A percentile compares a stretch with the other conserved stretches of the same genome.
Conservation (phyloP, 2,113 vertebrate species). For the Fukomys damarensis region DNA sequence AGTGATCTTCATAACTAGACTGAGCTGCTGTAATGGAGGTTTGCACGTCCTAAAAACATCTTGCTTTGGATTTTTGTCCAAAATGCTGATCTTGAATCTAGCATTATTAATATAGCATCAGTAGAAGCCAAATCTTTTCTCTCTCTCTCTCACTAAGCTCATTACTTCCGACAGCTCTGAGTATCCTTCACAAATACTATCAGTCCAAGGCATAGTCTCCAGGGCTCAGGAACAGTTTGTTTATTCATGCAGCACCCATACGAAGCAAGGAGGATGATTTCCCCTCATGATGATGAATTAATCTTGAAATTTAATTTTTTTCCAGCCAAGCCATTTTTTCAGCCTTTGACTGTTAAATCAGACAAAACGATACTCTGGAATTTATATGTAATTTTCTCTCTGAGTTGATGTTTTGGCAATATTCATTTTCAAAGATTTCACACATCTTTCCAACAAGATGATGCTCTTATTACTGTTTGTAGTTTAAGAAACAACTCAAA, state of each 20-base stretch:
- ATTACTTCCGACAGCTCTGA: neutral
- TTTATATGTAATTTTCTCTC: slow-evolving; percentile 38
- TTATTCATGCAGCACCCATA: accelerated
- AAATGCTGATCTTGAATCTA: neutral
- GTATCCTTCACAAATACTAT: neutral
- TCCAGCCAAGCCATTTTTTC: neutral
- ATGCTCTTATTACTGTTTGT: slow-evolving; percentile 1
- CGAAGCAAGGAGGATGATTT: neutral
- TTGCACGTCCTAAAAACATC: neutral
- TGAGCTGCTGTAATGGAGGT: neutral
- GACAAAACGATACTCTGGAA: neutral
- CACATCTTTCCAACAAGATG: neutral
- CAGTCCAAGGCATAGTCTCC: neutral
- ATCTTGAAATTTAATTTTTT: slow-evolving; percentile 41
- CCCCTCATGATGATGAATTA: neutral
- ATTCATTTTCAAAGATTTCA: neutral
- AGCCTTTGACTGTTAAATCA: neutral
- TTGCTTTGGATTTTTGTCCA: neutral
- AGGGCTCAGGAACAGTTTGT: neutral
- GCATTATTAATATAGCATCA: neutral
- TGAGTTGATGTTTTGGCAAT: neutral
- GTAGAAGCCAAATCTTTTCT: too few relatives aligned
- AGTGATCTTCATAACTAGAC: neutral
- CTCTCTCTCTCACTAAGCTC: neutral
- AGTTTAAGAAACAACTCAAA: neutral